Evolutionary conservation across 2,888 invertebrate species (phyloP), one percentile per base, ranked within the genome.

Genomic region (Phymatocera aterrima): DNA sequence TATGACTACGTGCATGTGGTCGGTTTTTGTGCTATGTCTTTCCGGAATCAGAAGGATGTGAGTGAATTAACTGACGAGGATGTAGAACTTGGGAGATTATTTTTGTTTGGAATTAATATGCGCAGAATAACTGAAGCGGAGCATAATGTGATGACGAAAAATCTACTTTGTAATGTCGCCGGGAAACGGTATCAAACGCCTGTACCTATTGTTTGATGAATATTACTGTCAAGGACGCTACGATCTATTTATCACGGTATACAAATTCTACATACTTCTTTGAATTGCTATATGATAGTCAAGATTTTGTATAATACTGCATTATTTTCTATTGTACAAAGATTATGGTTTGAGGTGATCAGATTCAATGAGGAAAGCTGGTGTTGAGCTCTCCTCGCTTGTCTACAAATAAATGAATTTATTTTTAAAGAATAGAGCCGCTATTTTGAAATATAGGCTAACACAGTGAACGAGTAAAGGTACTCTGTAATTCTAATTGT

Each of bases 41-140:
- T 72, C 21, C 34, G 72, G n/a, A 48, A 51, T 34, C 31, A 72
- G 34, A 68, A 68, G 18, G 18, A 72, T 37, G 12, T 51, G 3
- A 34, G 18, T 0, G 18, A 72, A 28, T 51, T 72, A 12, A 72
- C 72, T 6, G n/a, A 51, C 18, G 51, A 72, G 1, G 72, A 72
- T 72, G 51, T 72, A 21, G 37, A 72, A 51, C 48, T 72, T 34
- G 72, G 72, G 1, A 72, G 72, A 18, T n/a, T 72, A 21, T 48
- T 72, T 10, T 28, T 48, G 0, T 72, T 48, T 6, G 72, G 72
- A 34, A 18, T 51, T 1, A 51, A 34, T 51, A 18, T 48, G 34
- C 48, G 72, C 24, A 72, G 51, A 72, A 18, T 72, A 72, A 72
- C 34, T 37, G 72, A 72, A 72, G 12, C 51, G 10, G 18, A 51